Conservation (phyloP, 2,888 invertebrate genomes). For the Brachypterus glaber region DNA sequence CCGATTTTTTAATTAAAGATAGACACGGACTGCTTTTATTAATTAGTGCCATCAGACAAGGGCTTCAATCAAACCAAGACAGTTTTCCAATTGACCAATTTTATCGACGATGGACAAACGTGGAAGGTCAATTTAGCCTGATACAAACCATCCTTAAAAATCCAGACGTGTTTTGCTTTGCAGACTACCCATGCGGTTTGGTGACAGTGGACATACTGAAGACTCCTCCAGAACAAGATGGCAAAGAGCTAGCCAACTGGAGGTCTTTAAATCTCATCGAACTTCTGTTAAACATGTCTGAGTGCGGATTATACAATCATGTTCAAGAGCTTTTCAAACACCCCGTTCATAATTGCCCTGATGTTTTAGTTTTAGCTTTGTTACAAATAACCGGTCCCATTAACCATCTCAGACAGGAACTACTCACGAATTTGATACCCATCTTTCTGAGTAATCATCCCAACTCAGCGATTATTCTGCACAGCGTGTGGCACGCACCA, state of each 20-base stretch:
- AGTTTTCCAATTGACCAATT: constrained; percentile 83
- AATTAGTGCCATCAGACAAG: constrained; percentile 71
- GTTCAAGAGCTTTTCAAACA: constrained; percentile 85
- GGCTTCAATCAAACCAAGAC: constrained; percentile 63
- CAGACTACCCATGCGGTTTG: constrained; percentile 80
- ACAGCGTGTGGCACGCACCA: constrained; percentile 90
- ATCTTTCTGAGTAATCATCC: constrained; percentile 93
- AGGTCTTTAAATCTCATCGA: constrained; percentile 88
- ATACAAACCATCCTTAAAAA: constrained; percentile 79
- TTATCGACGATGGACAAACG: constrained; percentile 87
- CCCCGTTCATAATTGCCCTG: constrained; percentile 89
- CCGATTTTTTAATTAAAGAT: constrained; percentile 81
- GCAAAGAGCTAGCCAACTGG: constrained; percentile 90
- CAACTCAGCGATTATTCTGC: constrained; percentile 91
- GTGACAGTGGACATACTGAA: constrained; percentile 85
- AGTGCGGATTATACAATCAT: constrained; percentile 72
- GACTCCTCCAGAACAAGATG: constrained; percentile 88
- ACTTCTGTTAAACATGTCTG: constrained; percentile 74
- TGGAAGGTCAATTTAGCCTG: constrained; percentile 86
- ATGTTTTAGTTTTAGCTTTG: constrained; percentile 80
- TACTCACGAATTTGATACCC: constrained; percentile 80
- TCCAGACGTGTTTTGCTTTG: constrained; percentile 89
- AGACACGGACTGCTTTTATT: constrained; percentile 74
- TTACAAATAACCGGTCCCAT: constrained; percentile 78
- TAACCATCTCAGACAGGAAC: constrained; percentile 71